Base-by-base conservation (phyloP, 1,140 invertebrate genomes). In the Anastrepha obliqua region DNA sequence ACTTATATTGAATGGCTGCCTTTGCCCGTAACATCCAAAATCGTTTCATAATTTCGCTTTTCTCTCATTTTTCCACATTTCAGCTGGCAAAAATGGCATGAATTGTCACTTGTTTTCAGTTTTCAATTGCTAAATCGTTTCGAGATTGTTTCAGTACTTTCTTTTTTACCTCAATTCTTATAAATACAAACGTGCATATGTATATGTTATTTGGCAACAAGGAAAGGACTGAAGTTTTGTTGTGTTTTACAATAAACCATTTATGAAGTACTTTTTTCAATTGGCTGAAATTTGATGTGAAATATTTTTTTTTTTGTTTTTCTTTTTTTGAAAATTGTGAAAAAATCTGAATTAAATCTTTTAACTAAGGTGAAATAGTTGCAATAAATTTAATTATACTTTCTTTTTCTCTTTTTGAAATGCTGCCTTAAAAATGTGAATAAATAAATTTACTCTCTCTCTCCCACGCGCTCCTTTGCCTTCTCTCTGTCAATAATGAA, bases 351-450 rank as follows among this genome's bases (percentile, higher is more conserved):
- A 70, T 44, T 47, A n/a, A 2, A 44, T 44, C 15, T 62, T 44
- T 70, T 42, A 70, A 70, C 51, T 85, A 15, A 42, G 29, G 58
- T 85, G 20, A 17, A 62, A 42, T 17, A 60, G 62, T 65, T 42
- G 2, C 3, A 62, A 86, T 42, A 64, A 13, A 17, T 86, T 86
- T 58, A 60, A 47, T 47, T n/a, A 15, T 65, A 62, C 20, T 7
- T 86, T 60, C 51, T 85, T 60, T 78, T 60, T 86, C 62, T 65
- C 59, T 86, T 62, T 65, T 86, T 62, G 85, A 65, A 87, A 65
- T 65, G 55, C 67, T 58, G 60, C 58, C 55, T 85, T 85, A 60
- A 81, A 81, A 74, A n/a, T 86, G 44, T 64, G 81, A 65, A 44
- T 78, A 9, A 55, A 67, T 62, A 29, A 29, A 29, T 29, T 29